Percentiles rank a stretch among this genome's conserved stretches.
Conservation (phyloP, 2,113 vertebrate species). For the Rana temporaria region DNA sequence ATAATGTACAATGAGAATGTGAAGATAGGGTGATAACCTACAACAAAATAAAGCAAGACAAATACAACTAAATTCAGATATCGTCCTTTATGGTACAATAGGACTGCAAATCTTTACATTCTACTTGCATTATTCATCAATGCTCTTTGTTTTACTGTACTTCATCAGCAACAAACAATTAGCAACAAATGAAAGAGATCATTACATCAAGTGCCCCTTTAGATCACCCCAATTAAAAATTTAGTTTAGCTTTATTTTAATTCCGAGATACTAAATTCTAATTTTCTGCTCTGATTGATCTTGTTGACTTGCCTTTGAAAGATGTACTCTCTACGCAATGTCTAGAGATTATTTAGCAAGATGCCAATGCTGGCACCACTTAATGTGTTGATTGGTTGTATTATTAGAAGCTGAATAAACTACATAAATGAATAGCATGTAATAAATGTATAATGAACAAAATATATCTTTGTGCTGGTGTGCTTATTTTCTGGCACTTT, state of each 20-base stretch:
- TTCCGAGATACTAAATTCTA: constrained; percentile 96
- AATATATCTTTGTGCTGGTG: constrained; percentile 20
- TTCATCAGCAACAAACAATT: constrained; percentile 81
- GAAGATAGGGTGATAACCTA: background rate
- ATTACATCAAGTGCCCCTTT: constrained; percentile 96
- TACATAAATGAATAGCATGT: constrained; percentile 66
- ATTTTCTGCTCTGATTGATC: constrained; percentile 99
- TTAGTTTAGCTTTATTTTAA: constrained; percentile 86
- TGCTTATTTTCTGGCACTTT: constrained; percentile 3
- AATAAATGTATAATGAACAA: constrained; percentile 31
- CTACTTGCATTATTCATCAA: constrained; percentile 71
- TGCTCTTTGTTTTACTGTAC: constrained; percentile 77
- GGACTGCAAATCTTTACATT: constrained; percentile 28
- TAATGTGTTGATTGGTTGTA: constrained; percentile 85
- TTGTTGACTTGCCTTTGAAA: constrained; percentile 96
- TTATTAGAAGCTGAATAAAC: constrained; percentile 83
- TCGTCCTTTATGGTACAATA: constrained; percentile 14
- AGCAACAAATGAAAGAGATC: constrained; percentile 92
- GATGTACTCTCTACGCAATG: constrained; percentile 84
- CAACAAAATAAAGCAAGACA: background rate
- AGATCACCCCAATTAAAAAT: constrained; percentile 97
- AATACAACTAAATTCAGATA: background rate
- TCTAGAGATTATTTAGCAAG: constrained; percentile 92
- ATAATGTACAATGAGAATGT: too few species aligned
- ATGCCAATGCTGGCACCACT: constrained; percentile 85